phyloP scores from a whole-genome alignment of 2,797 vertebrate species.

The Ctenopoma multispine region DNA sequence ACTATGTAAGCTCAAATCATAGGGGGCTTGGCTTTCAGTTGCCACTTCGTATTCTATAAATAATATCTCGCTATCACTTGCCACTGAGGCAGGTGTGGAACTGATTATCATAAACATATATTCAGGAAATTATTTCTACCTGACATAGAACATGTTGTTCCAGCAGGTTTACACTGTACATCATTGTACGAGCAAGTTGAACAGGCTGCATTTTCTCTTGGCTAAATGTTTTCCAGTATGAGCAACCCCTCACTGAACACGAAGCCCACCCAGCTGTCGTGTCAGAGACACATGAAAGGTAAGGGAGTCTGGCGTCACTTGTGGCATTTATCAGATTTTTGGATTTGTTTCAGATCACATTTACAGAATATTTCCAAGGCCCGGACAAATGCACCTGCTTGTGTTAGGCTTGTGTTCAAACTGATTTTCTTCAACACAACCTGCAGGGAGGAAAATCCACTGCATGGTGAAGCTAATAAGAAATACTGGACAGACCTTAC shows the following conservation, averaged over 20 bases:
- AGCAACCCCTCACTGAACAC: slow-evolving; percentile 42
- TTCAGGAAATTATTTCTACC: not conserved
- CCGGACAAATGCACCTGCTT: not conserved
- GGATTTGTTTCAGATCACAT: slow-evolving; percentile 6
- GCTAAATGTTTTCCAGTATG: slow-evolving; percentile 42
- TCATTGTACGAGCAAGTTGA: slow-evolving; percentile 1
- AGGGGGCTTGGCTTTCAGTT: not conserved
- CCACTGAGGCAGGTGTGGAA: no score
- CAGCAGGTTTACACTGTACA: no score
- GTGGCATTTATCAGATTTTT: slow-evolving; percentile 2
- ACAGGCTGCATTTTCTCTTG: slow-evolving; percentile 15
- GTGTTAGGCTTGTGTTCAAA: not conserved
- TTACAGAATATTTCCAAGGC: not conserved
- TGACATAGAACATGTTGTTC: not conserved
- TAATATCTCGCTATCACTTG: no score
- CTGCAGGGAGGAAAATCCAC: slow-evolving; percentile 2
- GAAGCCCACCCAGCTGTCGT: slow-evolving; percentile 10
- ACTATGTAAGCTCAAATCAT: not conserved
- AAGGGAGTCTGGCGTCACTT: not conserved
- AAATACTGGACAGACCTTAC: not conserved
- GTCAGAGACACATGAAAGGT: slow-evolving; percentile 5
- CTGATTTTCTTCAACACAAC: not conserved
- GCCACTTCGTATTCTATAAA: not conserved
- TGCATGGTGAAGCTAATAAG: slow-evolving; percentile 25
- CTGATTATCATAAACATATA: no score